Evolutionary conservation across 2,888 invertebrate genomes (phyloP).

Genomic region (Stomorhina lunata): DNA sequence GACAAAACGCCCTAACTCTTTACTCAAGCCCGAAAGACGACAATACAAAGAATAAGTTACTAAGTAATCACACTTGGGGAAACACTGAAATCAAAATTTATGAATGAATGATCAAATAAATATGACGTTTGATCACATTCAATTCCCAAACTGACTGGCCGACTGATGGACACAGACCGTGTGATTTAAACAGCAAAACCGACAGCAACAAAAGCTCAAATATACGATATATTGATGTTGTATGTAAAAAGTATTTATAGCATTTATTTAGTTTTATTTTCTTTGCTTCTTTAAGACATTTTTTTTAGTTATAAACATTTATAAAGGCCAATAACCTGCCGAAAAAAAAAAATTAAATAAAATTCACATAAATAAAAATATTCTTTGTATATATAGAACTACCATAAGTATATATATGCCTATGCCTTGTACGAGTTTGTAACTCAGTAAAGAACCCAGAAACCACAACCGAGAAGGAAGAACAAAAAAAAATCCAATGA

Average conservation of each 20-base stretch:
- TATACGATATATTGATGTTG: constrained; percentile 66
- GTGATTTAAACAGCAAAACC: constrained; percentile 6
- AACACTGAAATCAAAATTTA: constrained; percentile 10
- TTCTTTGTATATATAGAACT: constrained; percentile 51
- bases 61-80: background rate
- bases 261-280: constrained; percentile 15
- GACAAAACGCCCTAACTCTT: background rate
- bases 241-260: constrained; percentile 60
- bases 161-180: constrained; percentile 3
- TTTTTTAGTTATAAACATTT: constrained; percentile 32
- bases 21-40: background rate
- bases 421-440: too few relatives aligned
- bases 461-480: constrained; percentile 32
- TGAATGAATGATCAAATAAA: constrained; percentile 26
- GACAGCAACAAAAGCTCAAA: constrained; percentile 39
- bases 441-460: constrained; percentile 30
- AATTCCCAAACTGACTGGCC: background rate
- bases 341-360: constrained; percentile 66
- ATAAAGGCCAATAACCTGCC: constrained; percentile 77
- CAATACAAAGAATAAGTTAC: background rate
- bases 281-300: constrained; percentile 32
- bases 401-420: too few relatives aligned
- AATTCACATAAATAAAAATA: constrained; percentile 32
- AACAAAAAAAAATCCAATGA: constrained; percentile 12
- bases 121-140: constrained; percentile 1